Evolutionary conservation across 2,797 vertebrate species (phyloP).

Genomic region (Gypaetus barbatus): DNA sequence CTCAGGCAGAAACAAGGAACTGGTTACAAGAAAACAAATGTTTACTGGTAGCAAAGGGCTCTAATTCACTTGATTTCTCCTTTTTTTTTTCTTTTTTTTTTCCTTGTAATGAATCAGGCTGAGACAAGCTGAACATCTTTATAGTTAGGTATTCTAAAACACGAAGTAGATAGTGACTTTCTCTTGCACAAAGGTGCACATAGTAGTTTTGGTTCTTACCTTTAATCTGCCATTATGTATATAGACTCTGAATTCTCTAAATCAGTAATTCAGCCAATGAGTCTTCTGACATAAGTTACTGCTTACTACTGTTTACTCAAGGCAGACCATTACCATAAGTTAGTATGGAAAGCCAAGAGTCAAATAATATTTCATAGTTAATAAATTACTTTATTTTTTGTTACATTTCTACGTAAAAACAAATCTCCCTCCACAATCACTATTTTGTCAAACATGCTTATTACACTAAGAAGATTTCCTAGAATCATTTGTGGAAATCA

Average conservation of each 20-base stretch:
- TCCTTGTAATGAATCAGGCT: neutral
- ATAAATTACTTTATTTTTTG: neutral
- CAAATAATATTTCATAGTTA: conserved; percentile 7
- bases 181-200: neutral
- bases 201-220: neutral
- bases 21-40: neutral
- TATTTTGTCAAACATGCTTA: neutral
- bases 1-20: neutral
- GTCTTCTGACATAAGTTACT: neutral
- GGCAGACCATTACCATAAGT: neutral
- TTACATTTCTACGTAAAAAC: neutral
- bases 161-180: neutral
- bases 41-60: neutral
- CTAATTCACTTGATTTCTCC: neutral
- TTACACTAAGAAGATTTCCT: neutral
- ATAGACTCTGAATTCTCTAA: neutral
- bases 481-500: neutral
- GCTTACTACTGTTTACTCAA: neutral
- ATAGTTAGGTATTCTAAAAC: neutral
- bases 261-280: neutral
- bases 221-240: neutral
- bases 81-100: neutral
- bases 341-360: neutral
- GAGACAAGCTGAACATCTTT: neutral
- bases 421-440: neutral